A percentile compares a stretch with the other conserved stretches of the same genome.
These are phyloP conservation scores for Drosophila jambulina DNA, from an alignment of 1,140 invertebrate genomes.

Conservation along the genomic window DNA sequence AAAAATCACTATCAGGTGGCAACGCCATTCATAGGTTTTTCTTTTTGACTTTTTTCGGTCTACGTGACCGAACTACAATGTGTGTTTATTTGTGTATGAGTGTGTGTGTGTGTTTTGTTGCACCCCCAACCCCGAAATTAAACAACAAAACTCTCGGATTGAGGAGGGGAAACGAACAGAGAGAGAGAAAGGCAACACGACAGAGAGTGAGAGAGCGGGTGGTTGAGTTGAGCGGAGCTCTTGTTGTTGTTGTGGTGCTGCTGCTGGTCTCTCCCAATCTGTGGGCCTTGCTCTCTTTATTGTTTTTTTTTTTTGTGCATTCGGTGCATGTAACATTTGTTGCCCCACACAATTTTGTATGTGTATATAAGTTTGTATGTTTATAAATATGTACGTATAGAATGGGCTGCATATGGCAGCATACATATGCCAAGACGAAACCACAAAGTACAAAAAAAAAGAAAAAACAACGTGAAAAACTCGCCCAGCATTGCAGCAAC, in stretches of 20 bases:
- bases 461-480: constrained; percentile 46
- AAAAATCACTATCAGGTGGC: constrained; percentile 54
- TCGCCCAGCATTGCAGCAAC: constrained; percentile 61
- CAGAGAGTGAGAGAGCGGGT: constrained; percentile 26
- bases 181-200: constrained; percentile 4
- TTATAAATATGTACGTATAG: constrained; percentile 8
- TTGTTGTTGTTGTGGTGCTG: constrained; percentile 6
- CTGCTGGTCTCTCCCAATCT: constrained; percentile 33
- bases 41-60: constrained; percentile 53
- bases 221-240: constrained; percentile 15
- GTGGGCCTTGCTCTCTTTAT: constrained; percentile 58
- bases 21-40: constrained; percentile 57
- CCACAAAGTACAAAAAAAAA: constrained; percentile 43
- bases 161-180: constrained; percentile 14
- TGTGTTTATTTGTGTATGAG: constrained; percentile 7
- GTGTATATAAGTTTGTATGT: constrained; percentile 25
- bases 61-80: constrained; percentile 73
- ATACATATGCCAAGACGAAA: constrained; percentile 67
- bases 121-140: constrained; percentile 61
- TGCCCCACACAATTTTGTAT: constrained; percentile 37
- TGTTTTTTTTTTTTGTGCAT: constrained; percentile 63
- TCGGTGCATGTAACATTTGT: constrained; percentile 60
- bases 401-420: constrained; percentile 63
- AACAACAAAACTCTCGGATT: constrained; percentile 50
- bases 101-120: constrained; percentile 17